Base-by-base conservation (phyloP, 2,888 invertebrate species). In the Entomobrya multifasciata region DNA sequence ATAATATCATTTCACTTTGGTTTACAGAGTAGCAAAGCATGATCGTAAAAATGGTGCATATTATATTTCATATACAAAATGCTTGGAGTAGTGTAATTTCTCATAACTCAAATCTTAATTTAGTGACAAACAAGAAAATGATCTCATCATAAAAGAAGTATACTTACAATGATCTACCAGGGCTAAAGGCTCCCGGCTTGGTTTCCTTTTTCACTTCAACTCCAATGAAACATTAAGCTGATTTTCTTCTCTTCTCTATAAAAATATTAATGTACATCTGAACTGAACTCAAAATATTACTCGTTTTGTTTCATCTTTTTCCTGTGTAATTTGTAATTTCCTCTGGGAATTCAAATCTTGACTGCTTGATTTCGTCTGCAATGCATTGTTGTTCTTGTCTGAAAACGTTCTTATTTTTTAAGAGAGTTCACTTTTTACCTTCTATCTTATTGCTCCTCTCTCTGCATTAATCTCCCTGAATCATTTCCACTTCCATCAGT, bases 281-380 rank as follows among this genome's bases (percentile, higher is more conserved):
- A 47, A 47, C 15, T 41, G 41, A 47, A 27, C 36, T 70, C 70
- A n/a, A 74, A 74, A 74, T 49, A 74, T 47, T 81, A 81, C 82
- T 82, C 57, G 74, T 44, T 74, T 82, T 55, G 74, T 44, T 62
- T 82, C 82, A 82, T 82, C 74, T 82, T 82, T 80, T 82, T 74
- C 67, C 76, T 83, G 65, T 76, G 83, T 83, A 83, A 83, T 83
- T 83, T 83, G 83, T 76, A 83, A 76, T 67, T 83, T 83, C 83
- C 83, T 83, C 83, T 83, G 83, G 83, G 83, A 83, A 83, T 83
- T 76, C 76, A 76, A 76, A 83, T 82, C 82, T 82, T 74, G 60
- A 82, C 82, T 36, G 77, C 77, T 77, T 77, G 57, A 77, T 77
- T 77, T 77, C 57, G 57, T 77, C 44, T 77, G 41, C 44, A 52